Evolutionary conservation across 2,888 invertebrate genomes (phyloP), one percentile per base, ranked within the genome.

Genomic region (Agrochola circellaris): DNA sequence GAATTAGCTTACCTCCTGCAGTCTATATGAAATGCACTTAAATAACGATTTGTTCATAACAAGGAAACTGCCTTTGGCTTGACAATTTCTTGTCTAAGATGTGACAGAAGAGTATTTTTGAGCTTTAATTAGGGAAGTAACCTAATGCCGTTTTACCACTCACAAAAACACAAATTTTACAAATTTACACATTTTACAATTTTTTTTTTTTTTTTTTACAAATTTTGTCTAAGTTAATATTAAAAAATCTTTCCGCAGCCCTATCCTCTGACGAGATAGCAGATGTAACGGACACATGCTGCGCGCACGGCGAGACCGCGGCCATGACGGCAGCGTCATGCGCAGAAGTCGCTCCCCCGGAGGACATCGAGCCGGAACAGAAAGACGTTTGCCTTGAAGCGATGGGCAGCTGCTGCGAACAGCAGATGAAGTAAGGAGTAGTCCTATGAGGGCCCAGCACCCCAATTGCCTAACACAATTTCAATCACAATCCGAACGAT

Each of bases 241-340:
- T 48, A 34, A 11, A 34, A n/a, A 17, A 42, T 42, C 7, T 60
- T 2, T 76, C 66, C 76, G 23, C 90, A 94, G 94, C 89, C 6
- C 73, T 92, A 9, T 93, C 94, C 26, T 94, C 94, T 34, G 95
- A 95, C 78, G 87, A 84, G 6, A 42, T 88, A 65, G 93, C 93
- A 64, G 93, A 93, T 38, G 81, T 95, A 23, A 89, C 89, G 60
- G 95, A 95, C 0, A 82, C 85, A 78, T 96, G 96, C 82, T 95
- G 96, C 81, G 71, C 80, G 0, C 90, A 93, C 76, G 95, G 93
- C 1, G 92, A 94, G 75, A 73, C 73, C 5, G 87, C 89, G 60
- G 82, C 91, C 20, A 13, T 90, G 3, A 86, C 91, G 0, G 84
- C 80, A 0, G 76, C 77, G 6, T 88, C 89, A 0, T 96, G 96